These are phyloP conservation scores for Microdon myrmicae DNA, from an alignment of 2,888 invertebrate genomes.

Conservation along the genomic window DNA sequence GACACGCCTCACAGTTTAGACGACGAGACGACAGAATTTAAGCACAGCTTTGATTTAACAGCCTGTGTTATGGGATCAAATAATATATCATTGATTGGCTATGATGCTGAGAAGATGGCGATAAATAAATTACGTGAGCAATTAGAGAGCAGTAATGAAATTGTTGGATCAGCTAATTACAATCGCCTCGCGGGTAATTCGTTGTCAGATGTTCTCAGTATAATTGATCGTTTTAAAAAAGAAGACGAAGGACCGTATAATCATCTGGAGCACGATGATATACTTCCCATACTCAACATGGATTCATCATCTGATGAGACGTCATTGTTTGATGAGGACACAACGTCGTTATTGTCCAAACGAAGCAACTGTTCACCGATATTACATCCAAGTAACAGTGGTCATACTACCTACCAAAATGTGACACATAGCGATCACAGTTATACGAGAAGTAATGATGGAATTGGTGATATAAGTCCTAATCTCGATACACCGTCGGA, in stretches of 20 bases:
- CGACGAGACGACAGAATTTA: slow-evolving; percentile 62
- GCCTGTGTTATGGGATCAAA: slow-evolving; percentile 67
- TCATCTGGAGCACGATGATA: slow-evolving; percentile 1
- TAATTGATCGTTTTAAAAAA: slow-evolving; percentile 55
- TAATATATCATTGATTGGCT: slow-evolving; percentile 58
- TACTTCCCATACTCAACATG: slow-evolving; percentile 5
- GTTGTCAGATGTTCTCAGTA: slow-evolving; percentile 60
- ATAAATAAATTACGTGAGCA: slow-evolving; percentile 62
- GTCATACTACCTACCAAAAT: slow-evolving; percentile 30
- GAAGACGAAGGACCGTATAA: slow-evolving; percentile 7
- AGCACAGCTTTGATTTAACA: slow-evolving; percentile 63
- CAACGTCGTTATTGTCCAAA: slow-evolving; percentile 30
- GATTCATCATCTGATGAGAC: slow-evolving; percentile 33
- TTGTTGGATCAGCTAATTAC: slow-evolving; percentile 32
- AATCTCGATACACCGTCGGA: slow-evolving; percentile 90
- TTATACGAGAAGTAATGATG: slow-evolving; percentile 74
- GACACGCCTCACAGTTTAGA: slow-evolving; percentile 63
- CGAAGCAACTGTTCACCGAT: slow-evolving; percentile 33
- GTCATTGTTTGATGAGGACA: slow-evolving; percentile 24
- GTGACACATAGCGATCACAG: slow-evolving; percentile 71
- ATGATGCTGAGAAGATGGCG: slow-evolving; percentile 55
- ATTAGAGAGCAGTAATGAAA: slow-evolving; percentile 61
- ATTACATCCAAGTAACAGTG: slow-evolving; percentile 40
- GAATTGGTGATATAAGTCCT: slow-evolving; percentile 72
- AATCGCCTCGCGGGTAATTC: slow-evolving; percentile 29